These are phyloP conservation scores for Sebastes wilsoni DNA, from an alignment of 2,797 vertebrate species.

Conservation along the genomic window DNA sequence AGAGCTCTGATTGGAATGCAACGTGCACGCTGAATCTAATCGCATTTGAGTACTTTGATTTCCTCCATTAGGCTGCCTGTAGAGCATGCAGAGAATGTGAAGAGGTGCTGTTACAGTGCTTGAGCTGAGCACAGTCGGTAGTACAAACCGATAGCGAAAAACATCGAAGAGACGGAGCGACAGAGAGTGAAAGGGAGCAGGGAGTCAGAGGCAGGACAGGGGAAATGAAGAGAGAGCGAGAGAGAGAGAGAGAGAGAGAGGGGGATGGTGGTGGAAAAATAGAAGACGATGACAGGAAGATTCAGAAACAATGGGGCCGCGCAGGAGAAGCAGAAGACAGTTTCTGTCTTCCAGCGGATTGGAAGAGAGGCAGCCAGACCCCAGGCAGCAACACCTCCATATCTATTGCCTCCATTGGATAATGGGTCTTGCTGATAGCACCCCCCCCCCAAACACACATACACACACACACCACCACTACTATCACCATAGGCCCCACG, in stretches of 20 bases:
- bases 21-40: slow-evolving; percentile 69
- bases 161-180: slow-evolving; percentile 23
- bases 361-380: slow-evolving; percentile 38
- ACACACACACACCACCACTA: slow-evolving; percentile 7
- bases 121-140: slow-evolving; percentile 43
- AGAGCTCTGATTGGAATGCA: slow-evolving; percentile 68
- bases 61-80: slow-evolving; percentile 78
- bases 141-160: slow-evolving; percentile 43
- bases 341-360: slow-evolving; percentile 35
- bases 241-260: neutral
- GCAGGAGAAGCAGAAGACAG: slow-evolving; percentile 25
- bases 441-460: neutral
- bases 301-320: slow-evolving; percentile 44
- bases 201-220: slow-evolving; percentile 24
- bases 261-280: neutral
- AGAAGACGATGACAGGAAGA: slow-evolving; percentile 36
- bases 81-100: slow-evolving; percentile 73
- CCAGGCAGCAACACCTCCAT: slow-evolving; percentile 43
- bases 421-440: slow-evolving; percentile 70
- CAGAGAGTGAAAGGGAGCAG: slow-evolving; percentile 32
- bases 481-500: slow-evolving; percentile 52
- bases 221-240: neutral
- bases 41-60: slow-evolving; percentile 78
- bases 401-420: slow-evolving; percentile 70
- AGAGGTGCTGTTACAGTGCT: slow-evolving; percentile 64